phyloP scores from a whole-genome alignment of 2,797 vertebrate species.

The Adelosebastes latens region DNA sequence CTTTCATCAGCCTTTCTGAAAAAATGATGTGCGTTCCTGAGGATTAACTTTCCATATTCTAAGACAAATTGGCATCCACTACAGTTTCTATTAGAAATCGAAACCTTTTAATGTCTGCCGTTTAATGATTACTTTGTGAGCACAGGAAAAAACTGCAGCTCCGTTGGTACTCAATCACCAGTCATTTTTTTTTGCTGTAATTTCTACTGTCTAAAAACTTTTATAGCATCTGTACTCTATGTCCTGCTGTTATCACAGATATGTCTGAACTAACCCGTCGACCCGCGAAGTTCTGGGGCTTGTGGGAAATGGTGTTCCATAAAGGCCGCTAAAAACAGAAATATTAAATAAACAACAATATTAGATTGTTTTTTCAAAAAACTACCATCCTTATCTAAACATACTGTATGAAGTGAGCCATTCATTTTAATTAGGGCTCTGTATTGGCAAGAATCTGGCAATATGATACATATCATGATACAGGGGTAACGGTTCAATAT shows the following conservation, averaged over 20 bases:
- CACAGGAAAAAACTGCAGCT: neutral
- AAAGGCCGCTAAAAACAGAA: neutral
- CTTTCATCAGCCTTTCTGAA: neutral
- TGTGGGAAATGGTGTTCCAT: neutral
- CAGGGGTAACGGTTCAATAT: accelerated
- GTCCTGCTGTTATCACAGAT: neutral
- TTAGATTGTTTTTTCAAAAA: neutral
- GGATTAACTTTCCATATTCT: neutral
- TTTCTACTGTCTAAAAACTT: neutral
- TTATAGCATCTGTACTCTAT: neutral
- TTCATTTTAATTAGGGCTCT: neutral
- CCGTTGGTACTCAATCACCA: neutral
- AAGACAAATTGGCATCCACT: neutral
- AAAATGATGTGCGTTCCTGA: neutral
- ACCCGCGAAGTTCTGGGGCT: neutral
- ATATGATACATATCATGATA: no score
- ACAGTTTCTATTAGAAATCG: neutral
- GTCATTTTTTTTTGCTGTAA: neutral
- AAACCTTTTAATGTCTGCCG: neutral
- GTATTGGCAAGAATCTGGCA: no score
- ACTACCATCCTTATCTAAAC: neutral
- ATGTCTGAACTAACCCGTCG: neutral
- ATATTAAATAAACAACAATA: neutral
- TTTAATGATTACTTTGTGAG: neutral
- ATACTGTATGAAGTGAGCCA: neutral